Conservation (phyloP, 2,113 vertebrate species). For the rabbit (Oryctolagus cuniculus) region mOryCun1.1 NC_091439.1:60305001-60305500, state of each 20-base stretch:
- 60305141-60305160: conserved; percentile 12
- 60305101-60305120: not conserved
- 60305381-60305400: not conserved
- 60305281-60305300: not conserved
- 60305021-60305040: conserved; percentile 66
- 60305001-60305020: not conserved
- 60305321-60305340: not conserved
- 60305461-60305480: not conserved
- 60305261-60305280: not conserved
- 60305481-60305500: not conserved
- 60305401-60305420: not conserved
- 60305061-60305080: not conserved
- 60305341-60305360: not conserved
- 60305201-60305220: not conserved
- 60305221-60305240: not conserved
- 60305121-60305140: conserved; percentile 2
- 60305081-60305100: conserved; percentile 37
- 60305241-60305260: not conserved
- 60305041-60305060: conserved; percentile 28
- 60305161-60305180: not conserved
- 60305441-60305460: not conserved
- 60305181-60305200: not conserved
- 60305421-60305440: not conserved
- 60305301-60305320: not conserved
- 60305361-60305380: not conserved